Evolutionary conservation across 2,113 vertebrate genomes (phyloP), one percentile per base, ranked within the genome.

Genomic region (Solea senegalensis): DNA sequence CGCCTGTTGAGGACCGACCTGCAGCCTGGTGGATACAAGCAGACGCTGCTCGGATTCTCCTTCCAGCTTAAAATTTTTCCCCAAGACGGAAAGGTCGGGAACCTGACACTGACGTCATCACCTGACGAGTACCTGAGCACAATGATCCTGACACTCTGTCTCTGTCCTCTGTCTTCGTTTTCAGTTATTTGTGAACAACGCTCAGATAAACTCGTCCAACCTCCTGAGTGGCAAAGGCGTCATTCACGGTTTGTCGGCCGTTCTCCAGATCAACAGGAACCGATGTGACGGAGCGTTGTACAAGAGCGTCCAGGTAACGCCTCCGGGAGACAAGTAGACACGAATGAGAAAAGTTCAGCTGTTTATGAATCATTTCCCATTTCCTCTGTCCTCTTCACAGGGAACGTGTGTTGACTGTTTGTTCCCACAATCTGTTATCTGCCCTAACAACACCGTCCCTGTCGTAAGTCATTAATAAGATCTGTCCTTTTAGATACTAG

Each of bases 141-240:
- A 11, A 43, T 1, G 13, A 16, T 11, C 41, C 26, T 39, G 43
- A 27, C 15, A 1, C 1, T 54, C 27, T 43, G 44, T n/a, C 2
- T 58, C 12, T 65, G 13, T 60, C 7, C 2, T 66, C 5, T 48
- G 8, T 10, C 10, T 4, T 14, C 14, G 2, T 48, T 48, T 48
- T 11, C 86, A 99, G 98, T 68, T 98, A 2, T 96, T 93, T 13
- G 79, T 99, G 60, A 99, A 99, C 3, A 90, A 95, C 0, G 96
- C 92, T 1, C 92, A 83, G 12, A 44, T 99, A 56, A 96, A 88
- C 82, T 88, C 93, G 0, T 92, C 94, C 50, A 95, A 97, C 56
- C 72, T 95, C 43, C 89, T 94, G 75, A 95, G 94, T 1, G 92
- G 94, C 80, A 94, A 94, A 49, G 98, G 97, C 44, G 95, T 99